These are phyloP conservation scores for Drosophila eohydei DNA, from an alignment of 2,888 invertebrate genomes.

Conservation along the genomic window DNA sequence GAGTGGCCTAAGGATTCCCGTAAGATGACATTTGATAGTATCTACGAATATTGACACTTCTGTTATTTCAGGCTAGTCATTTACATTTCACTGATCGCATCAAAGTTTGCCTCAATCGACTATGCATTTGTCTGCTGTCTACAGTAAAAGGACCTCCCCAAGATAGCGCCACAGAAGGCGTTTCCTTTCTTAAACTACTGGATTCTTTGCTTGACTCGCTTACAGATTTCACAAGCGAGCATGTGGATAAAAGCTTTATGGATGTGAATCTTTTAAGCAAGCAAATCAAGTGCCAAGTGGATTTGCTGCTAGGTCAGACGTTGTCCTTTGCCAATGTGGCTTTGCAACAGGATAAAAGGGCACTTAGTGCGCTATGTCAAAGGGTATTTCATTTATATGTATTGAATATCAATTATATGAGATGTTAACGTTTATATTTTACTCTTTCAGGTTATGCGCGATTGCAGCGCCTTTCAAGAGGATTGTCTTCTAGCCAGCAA, in stretches of 20 bases:
- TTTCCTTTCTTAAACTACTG: slow-evolving; percentile 77
- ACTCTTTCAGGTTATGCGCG: slow-evolving; percentile 71
- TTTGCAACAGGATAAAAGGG: slow-evolving; percentile 80
- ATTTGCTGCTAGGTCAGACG: slow-evolving; percentile 80
- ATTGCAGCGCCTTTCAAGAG: slow-evolving; percentile 80
- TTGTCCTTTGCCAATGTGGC: slow-evolving; percentile 84
- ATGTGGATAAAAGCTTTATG: slow-evolving; percentile 41
- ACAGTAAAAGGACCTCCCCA: not conserved
- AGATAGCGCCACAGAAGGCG: slow-evolving; percentile 52
- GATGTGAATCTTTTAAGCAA: slow-evolving; percentile 65
- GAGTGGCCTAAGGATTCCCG: slow-evolving; percentile 61
- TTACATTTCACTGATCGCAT: slow-evolving; percentile 83
- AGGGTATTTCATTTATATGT: slow-evolving; percentile 59
- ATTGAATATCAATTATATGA: not conserved
- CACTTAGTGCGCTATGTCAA: slow-evolving; percentile 83
- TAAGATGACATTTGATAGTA: slow-evolving; percentile 27
- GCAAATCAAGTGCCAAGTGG: slow-evolving; percentile 75
- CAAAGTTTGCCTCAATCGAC: slow-evolving; percentile 79
- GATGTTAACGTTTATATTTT: not conserved
- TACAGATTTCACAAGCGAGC: slow-evolving; percentile 69
- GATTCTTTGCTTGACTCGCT: slow-evolving; percentile 77
- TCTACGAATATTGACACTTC: not conserved
- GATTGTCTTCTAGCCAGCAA: slow-evolving; percentile 69
- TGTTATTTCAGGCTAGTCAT: slow-evolving; percentile 72
- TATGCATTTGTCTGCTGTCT: slow-evolving; percentile 39